Evolutionary conservation across 2,113 vertebrate genomes (phyloP), one percentile per base, ranked within the genome.

Genomic region (Phycodurus eques): DNA sequence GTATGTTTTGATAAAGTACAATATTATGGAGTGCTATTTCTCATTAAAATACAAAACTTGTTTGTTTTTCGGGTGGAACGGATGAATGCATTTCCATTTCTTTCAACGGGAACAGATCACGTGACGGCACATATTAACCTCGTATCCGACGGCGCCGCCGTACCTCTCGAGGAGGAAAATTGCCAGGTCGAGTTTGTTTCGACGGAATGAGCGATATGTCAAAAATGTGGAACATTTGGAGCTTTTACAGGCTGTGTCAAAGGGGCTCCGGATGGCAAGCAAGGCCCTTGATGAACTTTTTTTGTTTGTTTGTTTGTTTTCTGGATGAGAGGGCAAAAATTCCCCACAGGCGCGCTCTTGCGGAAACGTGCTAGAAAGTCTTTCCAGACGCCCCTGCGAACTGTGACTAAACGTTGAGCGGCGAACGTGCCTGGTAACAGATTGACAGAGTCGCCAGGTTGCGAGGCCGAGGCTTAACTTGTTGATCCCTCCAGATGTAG

Each of bases 401-500:
- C 68, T 57, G 1, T 3, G 19, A 71, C 47, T 51, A 53, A 14
- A 51, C 51, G 61, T 11, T 5, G 44, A 77, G 86, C 76, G 68
- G 74, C 43, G 74, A 87, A 75, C 75, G 69, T 79, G 87, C 86
- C 59, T 86, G 80, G 80, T 79, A 73, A 79, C 27, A 78, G 88
- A 88, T 75, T 76, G 87, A 74, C 82, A 83, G 83, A 90, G 85
- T 84, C 79, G 80, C 46, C 80, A 76, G 82, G 88, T 89, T 89
- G 83, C 89, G 83, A 83, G 74, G 82, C 88, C 84, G 69, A 17
- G 78, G 82, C 84, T 92, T 90, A 90, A 88, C 81, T 87, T 80
- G 85, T 68, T 86, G 83, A 88, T 88, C 86, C 85, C 71, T 75
- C 81, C 90, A 89, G 87, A 92, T 90, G 88, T 87, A 88, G 80